phyloP scores from a whole-genome alignment of 2,888 invertebrate genomes.

The Napeogenes inachia region DNA sequence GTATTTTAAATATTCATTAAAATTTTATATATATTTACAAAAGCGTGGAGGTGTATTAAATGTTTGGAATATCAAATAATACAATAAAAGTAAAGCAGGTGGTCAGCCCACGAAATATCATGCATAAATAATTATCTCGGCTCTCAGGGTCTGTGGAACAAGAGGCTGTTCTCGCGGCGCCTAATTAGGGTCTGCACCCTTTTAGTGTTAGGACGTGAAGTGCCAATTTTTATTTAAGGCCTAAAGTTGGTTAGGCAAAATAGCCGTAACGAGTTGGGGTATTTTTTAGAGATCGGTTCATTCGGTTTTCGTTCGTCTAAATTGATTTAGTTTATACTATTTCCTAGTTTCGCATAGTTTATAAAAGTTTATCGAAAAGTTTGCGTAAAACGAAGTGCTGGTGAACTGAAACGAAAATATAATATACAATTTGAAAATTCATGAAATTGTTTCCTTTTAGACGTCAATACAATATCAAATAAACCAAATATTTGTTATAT shows the following conservation, averaged over 20 bases:
- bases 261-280: not conserved
- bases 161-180: not conserved
- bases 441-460: not conserved
- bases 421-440: slow-evolving; percentile 11
- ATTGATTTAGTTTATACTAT: too few relatives aligned
- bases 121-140: slow-evolving; percentile 3
- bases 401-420: not conserved
- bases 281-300: not conserved
- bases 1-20: too few relatives aligned
- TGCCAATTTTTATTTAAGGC: slow-evolving; percentile 6
- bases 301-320: too few relatives aligned
- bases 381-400: not conserved
- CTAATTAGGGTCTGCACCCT: slow-evolving; percentile 6
- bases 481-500: slow-evolving; percentile 15
- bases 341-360: too few relatives aligned
- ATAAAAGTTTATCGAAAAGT: not conserved
- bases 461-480: slow-evolving; percentile 16
- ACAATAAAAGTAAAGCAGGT: slow-evolving; percentile 6
- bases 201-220: slow-evolving; percentile 5
- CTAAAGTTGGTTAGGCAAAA: not conserved
- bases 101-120: not conserved
- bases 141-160: slow-evolving; percentile 5
- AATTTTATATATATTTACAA: too few relatives aligned
- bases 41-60: not conserved
- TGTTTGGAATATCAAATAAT: not conserved